A percentile compares a stretch with the other conserved stretches of the same genome.
These are phyloP conservation scores for Caradrina kadenii DNA, from an alignment of 2,888 invertebrate genomes.

Conservation along the genomic window DNA sequence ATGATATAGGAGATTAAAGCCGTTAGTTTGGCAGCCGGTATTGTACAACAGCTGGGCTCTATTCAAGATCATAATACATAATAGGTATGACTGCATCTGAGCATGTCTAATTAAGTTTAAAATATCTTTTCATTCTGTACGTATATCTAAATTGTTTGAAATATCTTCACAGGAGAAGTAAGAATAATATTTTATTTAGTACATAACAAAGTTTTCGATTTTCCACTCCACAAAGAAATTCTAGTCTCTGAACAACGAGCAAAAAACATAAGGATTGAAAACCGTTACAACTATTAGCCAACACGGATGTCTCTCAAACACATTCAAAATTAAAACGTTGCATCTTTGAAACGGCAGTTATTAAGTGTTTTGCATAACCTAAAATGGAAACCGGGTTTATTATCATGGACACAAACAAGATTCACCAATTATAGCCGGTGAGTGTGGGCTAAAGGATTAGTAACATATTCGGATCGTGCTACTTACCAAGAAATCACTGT, in stretches of 20 bases:
- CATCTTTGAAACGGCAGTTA: constrained; percentile 58
- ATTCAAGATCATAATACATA: background rate
- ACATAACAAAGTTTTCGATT: background rate
- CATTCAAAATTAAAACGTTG: constrained; percentile 43
- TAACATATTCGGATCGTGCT: constrained; percentile 52
- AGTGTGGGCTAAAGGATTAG: constrained; percentile 80
- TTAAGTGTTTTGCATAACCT: constrained; percentile 67
- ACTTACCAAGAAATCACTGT: constrained; percentile 22
- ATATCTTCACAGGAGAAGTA: background rate
- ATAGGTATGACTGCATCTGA: background rate
- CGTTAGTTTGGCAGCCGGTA: constrained; percentile 16
- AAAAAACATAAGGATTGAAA: constrained; percentile 40
- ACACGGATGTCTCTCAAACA: constrained; percentile 45
- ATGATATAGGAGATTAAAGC: constrained; percentile 59
- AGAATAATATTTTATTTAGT: too few relatives aligned
- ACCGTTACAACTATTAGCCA: constrained; percentile 50
- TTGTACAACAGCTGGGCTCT: constrained; percentile 25
- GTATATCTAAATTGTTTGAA: background rate
- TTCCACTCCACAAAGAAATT: background rate
- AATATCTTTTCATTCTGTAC: background rate
- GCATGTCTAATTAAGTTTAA: background rate
- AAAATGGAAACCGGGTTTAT: constrained; percentile 79
- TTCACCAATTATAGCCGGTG: constrained; percentile 75
- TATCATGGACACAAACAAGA: constrained; percentile 72
- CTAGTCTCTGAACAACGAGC: background rate